Evolutionary conservation across 2,888 invertebrate genomes (phyloP), one percentile per base, ranked within the genome.

Genomic region (Trissolcus brochymenae): DNA sequence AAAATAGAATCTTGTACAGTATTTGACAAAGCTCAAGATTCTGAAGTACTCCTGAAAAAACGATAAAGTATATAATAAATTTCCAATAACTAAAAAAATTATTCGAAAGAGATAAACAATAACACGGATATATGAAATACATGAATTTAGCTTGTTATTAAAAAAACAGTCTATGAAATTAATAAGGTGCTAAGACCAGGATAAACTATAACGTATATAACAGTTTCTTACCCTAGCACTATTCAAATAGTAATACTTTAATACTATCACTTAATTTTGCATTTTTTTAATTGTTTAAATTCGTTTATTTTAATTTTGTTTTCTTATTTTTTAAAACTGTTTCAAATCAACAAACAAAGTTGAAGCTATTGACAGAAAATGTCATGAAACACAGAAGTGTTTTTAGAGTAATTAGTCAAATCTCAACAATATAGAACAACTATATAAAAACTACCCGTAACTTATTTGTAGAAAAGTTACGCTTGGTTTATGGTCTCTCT

Each of bases 181-280:
- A 73, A 66, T 19, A 61, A 61, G 21, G 68, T 75, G 67, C 68
- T 75, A 74, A 62, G 62, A 67, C 61, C 61, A 62, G 73, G 54
- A 67, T 56, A 57, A 74, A 74, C 67, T 74, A 74, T 59, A 64
- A 64, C 57, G 40, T 40, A 41, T 68, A 67, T 68, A 74, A 62
- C 64, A 74, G 67, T 75, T 68, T 75, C 75, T 75, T 75, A 75
- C 53, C 64, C 68, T 60, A 65, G 68, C 70, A 70, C 75, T 70
- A 43, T 68, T 64, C 35, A 64, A 68, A 49, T 61, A 66, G 67
- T 19, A 62, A 74, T 75, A 59, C 60, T 75, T 75, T 64, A 72
- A 35, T 35, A 1, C 9, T 35, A 35, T 35, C 35, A 35, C 35
- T 35, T 35, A 2, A 35, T 35, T 35, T 35, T 35, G 0, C 35